A percentile compares a stretch with the other conserved stretches of the same genome.
These are phyloP conservation scores for Danaus chrysippus DNA, from an alignment of 2,888 invertebrate species.

Conservation along the genomic window DNA sequence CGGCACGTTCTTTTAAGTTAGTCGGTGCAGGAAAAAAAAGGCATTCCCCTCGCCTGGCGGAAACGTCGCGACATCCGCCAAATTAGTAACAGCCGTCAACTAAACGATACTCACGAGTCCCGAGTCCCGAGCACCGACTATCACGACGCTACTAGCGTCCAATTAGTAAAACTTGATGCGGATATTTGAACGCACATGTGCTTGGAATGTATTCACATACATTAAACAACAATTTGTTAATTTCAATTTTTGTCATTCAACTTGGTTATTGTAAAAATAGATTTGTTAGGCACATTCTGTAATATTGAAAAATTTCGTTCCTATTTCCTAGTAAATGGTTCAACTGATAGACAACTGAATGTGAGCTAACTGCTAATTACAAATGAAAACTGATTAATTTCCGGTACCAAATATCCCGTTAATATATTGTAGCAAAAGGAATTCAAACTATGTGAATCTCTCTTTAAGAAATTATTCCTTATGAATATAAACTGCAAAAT, in stretches of 20 bases:
- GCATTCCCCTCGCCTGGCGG: conserved; percentile 33
- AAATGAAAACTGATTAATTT: too few relatives aligned
- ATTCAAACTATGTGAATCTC: too few relatives aligned
- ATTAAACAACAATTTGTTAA: not conserved
- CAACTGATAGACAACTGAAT: too few relatives aligned
- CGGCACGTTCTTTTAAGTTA: conserved; percentile 22
- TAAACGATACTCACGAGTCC: conserved; percentile 29
- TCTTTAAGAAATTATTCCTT: too few relatives aligned
- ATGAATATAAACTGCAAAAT: too few relatives aligned
- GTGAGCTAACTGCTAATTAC: too few relatives aligned
- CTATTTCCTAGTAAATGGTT: too few relatives aligned
- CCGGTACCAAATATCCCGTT: too few relatives aligned
- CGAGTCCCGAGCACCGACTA: conserved; percentile 22
- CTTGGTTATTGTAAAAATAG: not conserved
- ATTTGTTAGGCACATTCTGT: not conserved
- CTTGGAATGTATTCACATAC: not conserved
- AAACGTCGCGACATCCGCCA: conserved; percentile 46
- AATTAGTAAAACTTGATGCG: conserved; percentile 35
- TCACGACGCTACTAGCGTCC: conserved; percentile 35
- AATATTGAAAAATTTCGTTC: not conserved
- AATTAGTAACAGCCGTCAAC: conserved; percentile 46
- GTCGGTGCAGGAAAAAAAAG: conserved; percentile 29
- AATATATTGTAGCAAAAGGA: too few relatives aligned
- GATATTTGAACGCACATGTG: conserved; percentile 24
- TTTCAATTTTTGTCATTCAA: not conserved